Evolutionary conservation across 2,888 invertebrate genomes (phyloP).

Genomic region (Nebria brevicollis): DNA sequence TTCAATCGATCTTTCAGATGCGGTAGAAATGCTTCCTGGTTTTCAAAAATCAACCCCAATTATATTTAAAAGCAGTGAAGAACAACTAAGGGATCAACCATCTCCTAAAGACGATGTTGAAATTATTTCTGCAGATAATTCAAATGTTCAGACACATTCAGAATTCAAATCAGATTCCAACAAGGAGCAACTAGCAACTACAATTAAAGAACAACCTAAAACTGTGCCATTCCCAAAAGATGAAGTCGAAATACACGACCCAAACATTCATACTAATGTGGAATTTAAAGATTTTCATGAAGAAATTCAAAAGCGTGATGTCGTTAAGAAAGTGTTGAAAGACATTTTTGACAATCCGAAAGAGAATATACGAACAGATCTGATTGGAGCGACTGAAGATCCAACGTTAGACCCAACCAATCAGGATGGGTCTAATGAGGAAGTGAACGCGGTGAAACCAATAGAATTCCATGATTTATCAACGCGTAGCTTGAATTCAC

Average conservation of each 20-base stretch:
- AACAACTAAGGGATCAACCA: conserved; percentile 43
- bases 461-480: conserved; percentile 20
- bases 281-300: conserved; percentile 35
- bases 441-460: conserved; percentile 25
- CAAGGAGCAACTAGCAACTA: conserved; percentile 51
- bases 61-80: conserved; percentile 11
- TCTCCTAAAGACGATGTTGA: conserved; percentile 56
- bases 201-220: conserved; percentile 35
- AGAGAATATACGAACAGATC: conserved; percentile 38
- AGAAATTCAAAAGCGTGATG: conserved; percentile 37
- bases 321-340: conserved; percentile 41
- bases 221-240: conserved; percentile 55
- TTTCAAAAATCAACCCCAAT: conserved; percentile 2
- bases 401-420: background rate
- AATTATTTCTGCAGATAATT: conserved; percentile 23
- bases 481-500: conserved; percentile 3
- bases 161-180: background rate
- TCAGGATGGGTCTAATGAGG: conserved; percentile 19
- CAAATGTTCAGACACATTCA: background rate
- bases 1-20: conserved; percentile 51
- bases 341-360: conserved; percentile 40
- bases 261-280: background rate
- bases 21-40: conserved; percentile 55
- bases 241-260: conserved; percentile 37
- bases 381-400: conserved; percentile 1